These are phyloP conservation scores for Moxostoma hubbsi DNA, from an alignment of 2,797 vertebrate species.

Conservation along the genomic window DNA sequence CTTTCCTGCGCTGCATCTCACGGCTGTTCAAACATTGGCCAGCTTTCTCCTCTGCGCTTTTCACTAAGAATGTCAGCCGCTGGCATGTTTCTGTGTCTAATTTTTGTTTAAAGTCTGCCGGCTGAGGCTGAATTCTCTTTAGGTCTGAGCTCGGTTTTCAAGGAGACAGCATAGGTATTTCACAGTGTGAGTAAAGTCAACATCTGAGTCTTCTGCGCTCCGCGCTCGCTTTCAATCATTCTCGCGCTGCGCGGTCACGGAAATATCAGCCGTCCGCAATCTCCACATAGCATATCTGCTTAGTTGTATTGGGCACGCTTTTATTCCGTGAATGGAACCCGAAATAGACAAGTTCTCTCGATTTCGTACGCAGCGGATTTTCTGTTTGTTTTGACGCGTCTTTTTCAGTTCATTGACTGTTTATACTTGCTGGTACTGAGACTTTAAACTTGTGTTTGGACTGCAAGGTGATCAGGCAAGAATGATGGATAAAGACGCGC, in stretches of 20 bases:
- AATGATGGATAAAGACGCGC: constrained; percentile 73
- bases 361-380: constrained; percentile 27
- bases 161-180: constrained; percentile 67
- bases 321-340: constrained; percentile 42
- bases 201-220: constrained; percentile 58
- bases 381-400: constrained; percentile 25
- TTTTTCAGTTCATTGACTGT: constrained; percentile 22
- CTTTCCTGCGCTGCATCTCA: constrained; percentile 33
- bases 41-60: constrained; percentile 26
- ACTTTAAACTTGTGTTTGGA: constrained; percentile 66
- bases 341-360: constrained; percentile 44
- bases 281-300: constrained; percentile 3
- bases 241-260: constrained; percentile 65
- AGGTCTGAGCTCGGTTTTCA: constrained; percentile 65
- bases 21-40: constrained; percentile 49
- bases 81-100: constrained; percentile 58
- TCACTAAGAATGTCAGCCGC: constrained; percentile 53
- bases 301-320: constrained; percentile 41
- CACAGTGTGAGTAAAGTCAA: constrained; percentile 66
- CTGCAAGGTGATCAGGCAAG: constrained; percentile 44
- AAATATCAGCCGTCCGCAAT: constrained; percentile 29
- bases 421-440: constrained; percentile 11
- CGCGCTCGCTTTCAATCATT: no score
- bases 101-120: constrained; percentile 62
- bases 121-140: constrained; percentile 56